Conservation (phyloP, 2,113 vertebrate species). For the Menura novaehollandiae region DNA sequence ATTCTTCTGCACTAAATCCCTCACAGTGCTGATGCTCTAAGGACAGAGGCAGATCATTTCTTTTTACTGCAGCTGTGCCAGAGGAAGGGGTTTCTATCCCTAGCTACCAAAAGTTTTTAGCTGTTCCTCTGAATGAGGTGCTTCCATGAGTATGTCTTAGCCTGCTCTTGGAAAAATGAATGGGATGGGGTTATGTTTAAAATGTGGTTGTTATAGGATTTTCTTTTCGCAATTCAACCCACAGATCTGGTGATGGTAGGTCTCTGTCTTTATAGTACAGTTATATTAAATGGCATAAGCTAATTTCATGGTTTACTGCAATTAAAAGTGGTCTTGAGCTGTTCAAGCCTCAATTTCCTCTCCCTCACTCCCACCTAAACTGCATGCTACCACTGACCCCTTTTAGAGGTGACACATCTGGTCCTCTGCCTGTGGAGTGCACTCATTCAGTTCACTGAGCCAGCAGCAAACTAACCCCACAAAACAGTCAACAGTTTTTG, state of each 20-base stretch:
- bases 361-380: not conserved
- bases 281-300: not conserved
- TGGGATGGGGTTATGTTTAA: not conserved
- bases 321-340: not conserved
- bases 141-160: not conserved
- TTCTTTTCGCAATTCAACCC: not conserved
- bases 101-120: not conserved
- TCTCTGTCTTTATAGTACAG: not conserved
- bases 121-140: not conserved
- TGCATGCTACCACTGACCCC: not conserved
- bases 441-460: not conserved
- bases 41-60: not conserved
- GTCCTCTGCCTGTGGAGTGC: not conserved
- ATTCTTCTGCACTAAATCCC: not conserved
- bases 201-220: not conserved
- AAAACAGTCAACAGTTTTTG: conserved; percentile 19
- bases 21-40: not conserved
- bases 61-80: not conserved
- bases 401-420: not conserved
- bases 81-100: not conserved
- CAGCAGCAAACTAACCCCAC: not conserved
- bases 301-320: not conserved
- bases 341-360: not conserved
- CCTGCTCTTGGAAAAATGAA: not conserved
- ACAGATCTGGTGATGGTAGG: not conserved